These are phyloP conservation scores for Holotrichia oblita DNA, from an alignment of 1,140 invertebrate genomes.

Conservation along the genomic window DNA sequence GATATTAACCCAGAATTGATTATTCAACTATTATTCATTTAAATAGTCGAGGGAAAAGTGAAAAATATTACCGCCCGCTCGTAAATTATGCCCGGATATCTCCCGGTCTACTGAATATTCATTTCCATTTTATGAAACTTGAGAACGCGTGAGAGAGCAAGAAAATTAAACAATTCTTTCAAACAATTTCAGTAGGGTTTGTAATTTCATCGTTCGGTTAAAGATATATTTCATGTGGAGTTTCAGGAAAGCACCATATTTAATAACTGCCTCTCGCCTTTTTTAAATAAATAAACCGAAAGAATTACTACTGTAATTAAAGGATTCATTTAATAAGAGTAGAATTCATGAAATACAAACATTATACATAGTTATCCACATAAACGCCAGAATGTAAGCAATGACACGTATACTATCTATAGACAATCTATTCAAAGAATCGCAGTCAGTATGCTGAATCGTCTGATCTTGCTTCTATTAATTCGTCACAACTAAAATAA, in stretches of 20 bases:
- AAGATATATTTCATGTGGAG: slow-evolving; percentile 14
- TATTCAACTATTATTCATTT: slow-evolving; percentile 36
- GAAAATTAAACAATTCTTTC: slow-evolving; percentile 37
- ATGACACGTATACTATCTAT: no score
- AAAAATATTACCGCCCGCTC: slow-evolving; percentile 20
- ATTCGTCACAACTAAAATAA: no score
- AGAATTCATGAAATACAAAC: no score
- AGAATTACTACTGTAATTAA: background rate
- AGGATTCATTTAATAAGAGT: background rate
- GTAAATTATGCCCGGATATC: slow-evolving; percentile 33
- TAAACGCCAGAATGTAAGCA: no score
- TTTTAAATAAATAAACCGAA: background rate
- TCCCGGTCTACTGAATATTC: slow-evolving; percentile 22
- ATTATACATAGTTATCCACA: no score
- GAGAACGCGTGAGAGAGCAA: slow-evolving; percentile 7
- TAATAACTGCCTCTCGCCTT: background rate
- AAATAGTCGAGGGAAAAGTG: slow-evolving; percentile 32
- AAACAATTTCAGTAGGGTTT: slow-evolving; percentile 8
- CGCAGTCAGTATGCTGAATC: no score
- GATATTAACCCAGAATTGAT: slow-evolving; percentile 33
- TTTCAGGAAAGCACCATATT: background rate
- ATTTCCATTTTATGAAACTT: slow-evolving; percentile 4
- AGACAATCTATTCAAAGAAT: no score
- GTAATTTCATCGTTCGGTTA: slow-evolving; percentile 26
- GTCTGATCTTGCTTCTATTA: no score